Conservation (phyloP, 1,140 invertebrate species). For the Lethocerus indicus region DNA sequence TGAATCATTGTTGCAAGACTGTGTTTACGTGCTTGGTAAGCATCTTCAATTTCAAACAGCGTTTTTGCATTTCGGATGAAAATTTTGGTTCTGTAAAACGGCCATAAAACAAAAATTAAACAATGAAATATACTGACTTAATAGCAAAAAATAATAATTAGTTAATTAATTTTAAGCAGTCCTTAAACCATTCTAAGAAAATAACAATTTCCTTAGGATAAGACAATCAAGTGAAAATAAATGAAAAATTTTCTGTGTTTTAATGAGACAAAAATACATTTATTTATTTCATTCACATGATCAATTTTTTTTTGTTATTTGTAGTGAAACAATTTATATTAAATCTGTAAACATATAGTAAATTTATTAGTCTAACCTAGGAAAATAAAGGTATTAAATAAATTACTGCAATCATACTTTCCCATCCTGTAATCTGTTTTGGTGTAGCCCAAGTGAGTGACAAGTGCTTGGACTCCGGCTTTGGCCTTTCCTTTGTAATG, state of each 20-base stretch:
- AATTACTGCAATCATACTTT: conserved; percentile 36
- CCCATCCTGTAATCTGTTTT: conserved; percentile 70
- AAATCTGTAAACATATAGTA: no score
- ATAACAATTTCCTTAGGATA: no score
- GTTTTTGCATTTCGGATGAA: conserved; percentile 83
- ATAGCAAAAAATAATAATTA: neutral
- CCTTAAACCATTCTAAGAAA: no score
- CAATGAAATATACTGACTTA: neutral
- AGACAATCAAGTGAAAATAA: no score
- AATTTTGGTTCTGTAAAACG: conserved; percentile 63
- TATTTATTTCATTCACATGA: no score
- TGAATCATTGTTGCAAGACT: conserved; percentile 71
- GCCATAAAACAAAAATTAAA: conserved; percentile 20
- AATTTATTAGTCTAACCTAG: no score
- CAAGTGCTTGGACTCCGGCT: conserved; percentile 60
- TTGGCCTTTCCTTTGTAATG: conserved; percentile 50
- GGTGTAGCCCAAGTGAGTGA: conserved; percentile 46
- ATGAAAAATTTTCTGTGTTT: no score
- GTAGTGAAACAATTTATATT: no score
- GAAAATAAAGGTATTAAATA: neutral
- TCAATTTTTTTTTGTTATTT: no score
- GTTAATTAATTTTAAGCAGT: no score
- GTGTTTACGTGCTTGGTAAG: conserved; percentile 69
- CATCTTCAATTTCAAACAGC: conserved; percentile 77
- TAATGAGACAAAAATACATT: no score